A percentile compares a stretch with the other conserved stretches of the same genome.
These are phyloP conservation scores for Hippopotamyrus pictus DNA, from an alignment of 2,797 vertebrate genomes.

Conservation along the genomic window DNA sequence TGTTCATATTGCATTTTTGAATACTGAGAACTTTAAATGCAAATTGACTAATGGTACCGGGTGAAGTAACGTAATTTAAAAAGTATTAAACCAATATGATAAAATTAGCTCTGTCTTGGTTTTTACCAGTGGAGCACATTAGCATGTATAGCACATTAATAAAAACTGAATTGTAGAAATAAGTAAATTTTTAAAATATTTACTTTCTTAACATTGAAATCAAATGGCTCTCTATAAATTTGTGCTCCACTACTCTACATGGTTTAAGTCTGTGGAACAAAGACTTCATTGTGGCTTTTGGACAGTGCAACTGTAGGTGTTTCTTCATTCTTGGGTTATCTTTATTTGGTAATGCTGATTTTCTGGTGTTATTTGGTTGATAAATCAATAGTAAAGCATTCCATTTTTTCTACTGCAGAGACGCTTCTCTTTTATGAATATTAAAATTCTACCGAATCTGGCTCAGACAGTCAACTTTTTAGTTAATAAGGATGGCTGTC, in stretches of 20 bases:
- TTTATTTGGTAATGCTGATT: not conserved
- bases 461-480: not conserved
- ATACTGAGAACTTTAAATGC: not conserved
- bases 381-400: not conserved
- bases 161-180: not conserved
- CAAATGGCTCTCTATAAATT: not conserved
- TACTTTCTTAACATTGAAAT: not conserved
- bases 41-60: not conserved
- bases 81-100: not conserved
- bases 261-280: not conserved
- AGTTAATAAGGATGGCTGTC: slow-evolving; percentile 26
- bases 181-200: not conserved
- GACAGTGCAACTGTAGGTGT: not conserved
- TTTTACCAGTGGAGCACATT: not conserved
- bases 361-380: not conserved
- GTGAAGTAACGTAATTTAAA: not conserved
- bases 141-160: not conserved
- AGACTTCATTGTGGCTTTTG: not conserved
- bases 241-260: not conserved
- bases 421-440: not conserved
- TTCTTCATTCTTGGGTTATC: not conserved
- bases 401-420: not conserved
- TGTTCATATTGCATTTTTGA: not conserved
- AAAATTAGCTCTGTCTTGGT: not conserved
- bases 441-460: not conserved